Base-by-base conservation (phyloP, 2,888 invertebrate species). In the Polylopha cassiicola region DNA sequence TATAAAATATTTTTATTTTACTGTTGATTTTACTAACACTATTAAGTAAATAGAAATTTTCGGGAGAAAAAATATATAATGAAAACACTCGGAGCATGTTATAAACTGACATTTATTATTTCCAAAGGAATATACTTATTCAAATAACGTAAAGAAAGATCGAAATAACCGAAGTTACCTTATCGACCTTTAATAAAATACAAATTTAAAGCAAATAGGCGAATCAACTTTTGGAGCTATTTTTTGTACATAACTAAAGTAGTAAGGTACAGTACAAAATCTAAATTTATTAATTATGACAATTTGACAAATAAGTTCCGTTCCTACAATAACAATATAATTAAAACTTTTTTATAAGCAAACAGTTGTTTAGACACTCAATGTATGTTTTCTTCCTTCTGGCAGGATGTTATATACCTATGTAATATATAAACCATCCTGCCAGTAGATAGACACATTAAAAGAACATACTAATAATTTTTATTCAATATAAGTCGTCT, bases 21-120 rank as follows among this genome's bases (percentile, higher is more conserved):
- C n/a, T n/a, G 20, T 26, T 13, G 14, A 8, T 14, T 13, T 17
- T 20, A 30, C 20, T 20, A 21, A n/a, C 4, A 9, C 9, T 17
- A 3, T 17, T 5, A 17, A 4, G 8, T 21, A 21, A 2, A 21
- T 4, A 21, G 21, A 8, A 21, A 8, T 9, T 21, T 9, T 21
- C 8, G 9, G 8, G 21, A 21, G 21, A 8, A 8, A 17, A 10
- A 16, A 9, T 13, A 8, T 20, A 13, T 36, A 37, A 48, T 47
- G 31, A 47, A 56, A 57, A 52, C 42, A 34, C 38, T 29, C 16
- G 3, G 44, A 28, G n/a, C 34, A 46, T 47, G 49, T 65, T 70
- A 59, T 58, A 65, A 73, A 71, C 55, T 66, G 69, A 73, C 73
- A 73, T 73, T 74, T 74, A 73, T 69, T 71, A 64, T 61, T 53